These are phyloP conservation scores for Larimichthys crocea DNA, from an alignment of 2,113 vertebrate genomes.

Conservation along the genomic window DNA sequence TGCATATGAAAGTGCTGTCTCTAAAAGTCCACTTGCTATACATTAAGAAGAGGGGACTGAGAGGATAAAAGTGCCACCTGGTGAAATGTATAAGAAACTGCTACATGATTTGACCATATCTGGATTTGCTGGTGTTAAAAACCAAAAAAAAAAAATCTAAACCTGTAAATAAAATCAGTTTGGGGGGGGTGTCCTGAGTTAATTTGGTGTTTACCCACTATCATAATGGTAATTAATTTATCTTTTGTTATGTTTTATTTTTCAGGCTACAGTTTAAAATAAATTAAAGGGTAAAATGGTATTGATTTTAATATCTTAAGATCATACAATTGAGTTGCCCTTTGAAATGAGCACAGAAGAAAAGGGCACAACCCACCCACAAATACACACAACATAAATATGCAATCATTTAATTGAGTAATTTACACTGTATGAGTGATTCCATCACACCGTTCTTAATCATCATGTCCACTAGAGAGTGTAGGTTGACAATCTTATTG, in stretches of 20 bases:
- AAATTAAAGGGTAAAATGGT: background rate
- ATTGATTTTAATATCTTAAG: background rate
- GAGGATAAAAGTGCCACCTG: background rate
- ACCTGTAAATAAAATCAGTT: background rate
- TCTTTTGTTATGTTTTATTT: background rate
- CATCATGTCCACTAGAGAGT: constrained; percentile 23
- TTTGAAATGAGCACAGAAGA: background rate
- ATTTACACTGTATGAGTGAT: background rate
- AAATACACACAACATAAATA: background rate
- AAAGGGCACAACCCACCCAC: background rate
- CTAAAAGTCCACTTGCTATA: background rate
- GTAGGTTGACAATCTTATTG: background rate
- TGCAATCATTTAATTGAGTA: background rate
- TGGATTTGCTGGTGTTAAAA: background rate
- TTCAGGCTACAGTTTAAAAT: background rate
- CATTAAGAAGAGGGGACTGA: background rate
- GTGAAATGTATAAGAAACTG: background rate
- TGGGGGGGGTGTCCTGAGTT: no score
- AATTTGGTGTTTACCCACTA: background rate
- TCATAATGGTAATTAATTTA: background rate
- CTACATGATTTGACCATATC: background rate
- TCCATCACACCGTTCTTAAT: background rate
- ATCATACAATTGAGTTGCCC: no score
- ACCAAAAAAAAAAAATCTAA: background rate
- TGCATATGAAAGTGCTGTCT: background rate